Evolutionary conservation across 2,888 invertebrate genomes (phyloP), one percentile per base, ranked within the genome.

Genomic region (Clitarchus hookeri): DNA sequence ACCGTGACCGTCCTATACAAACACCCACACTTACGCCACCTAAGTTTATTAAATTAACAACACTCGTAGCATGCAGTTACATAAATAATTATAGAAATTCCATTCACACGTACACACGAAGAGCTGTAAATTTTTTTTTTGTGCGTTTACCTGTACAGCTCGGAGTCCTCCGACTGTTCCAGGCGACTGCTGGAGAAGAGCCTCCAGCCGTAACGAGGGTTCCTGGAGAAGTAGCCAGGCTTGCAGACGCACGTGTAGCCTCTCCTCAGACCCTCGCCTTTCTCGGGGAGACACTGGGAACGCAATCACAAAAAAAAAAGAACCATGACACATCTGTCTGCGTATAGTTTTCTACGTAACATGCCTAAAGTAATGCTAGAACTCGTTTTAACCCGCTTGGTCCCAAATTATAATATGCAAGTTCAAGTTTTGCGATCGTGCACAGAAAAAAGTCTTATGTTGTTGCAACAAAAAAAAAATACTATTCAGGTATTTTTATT

Each of bases 191-290:
- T 84, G 65, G 84, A n/a, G 80, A 78, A 78, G 48, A 82, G 27
- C 53, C 85, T 48, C 85, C 80, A 78, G 80, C 27, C 44, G 23
- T 26, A 26, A 25, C 48, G 80, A 12, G 85, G 80, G 86, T 88
- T 86, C 0, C 91, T 91, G 87, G 94, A 94, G 90, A 94, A 95
- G 90, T 92, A 94, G 84, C 94, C 94, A 77, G 92, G 92, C 87
- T 92, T 93, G 90, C 95, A 95, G 84, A 93, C 91, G 90, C 95
- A 95, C 85, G 93, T 92, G 91, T 95, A 95, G 86, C 92, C 92
- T 88, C 93, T 93, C 83, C 92, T 91, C 86, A 92, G 92, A 11
- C 92, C 92, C 65, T 90, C 89, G 44, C 91, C 92, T 19, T 90
- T 88, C 85, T 90, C 89, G 65, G 92, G 91, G 84, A 92, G 90